phyloP scores from a whole-genome alignment of 2,113 vertebrate species.

The Fregetta grallaria region DNA sequence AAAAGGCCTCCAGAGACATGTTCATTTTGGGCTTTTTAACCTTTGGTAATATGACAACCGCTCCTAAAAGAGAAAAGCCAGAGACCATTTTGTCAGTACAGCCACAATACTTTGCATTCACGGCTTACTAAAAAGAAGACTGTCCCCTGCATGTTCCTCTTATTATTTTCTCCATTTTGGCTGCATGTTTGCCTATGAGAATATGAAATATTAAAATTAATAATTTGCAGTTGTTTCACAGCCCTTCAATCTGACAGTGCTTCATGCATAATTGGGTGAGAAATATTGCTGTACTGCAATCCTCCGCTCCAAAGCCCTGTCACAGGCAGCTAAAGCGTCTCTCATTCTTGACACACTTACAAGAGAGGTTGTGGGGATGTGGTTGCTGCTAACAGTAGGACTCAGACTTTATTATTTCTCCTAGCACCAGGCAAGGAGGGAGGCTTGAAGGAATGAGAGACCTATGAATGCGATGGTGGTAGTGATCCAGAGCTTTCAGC shows the following conservation, averaged over 20 bases:
- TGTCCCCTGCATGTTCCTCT: background rate
- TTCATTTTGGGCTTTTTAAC: background rate
- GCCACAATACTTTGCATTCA: background rate
- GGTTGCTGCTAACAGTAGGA: background rate
- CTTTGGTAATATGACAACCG: background rate
- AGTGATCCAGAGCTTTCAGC: background rate
- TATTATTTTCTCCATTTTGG: background rate
- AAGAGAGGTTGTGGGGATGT: background rate
- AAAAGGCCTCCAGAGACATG: background rate
- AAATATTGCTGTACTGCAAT: background rate
- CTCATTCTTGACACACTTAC: background rate
- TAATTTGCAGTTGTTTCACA: background rate
- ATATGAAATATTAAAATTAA: background rate
- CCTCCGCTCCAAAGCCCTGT: background rate
- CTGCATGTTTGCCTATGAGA: background rate
- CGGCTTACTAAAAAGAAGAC: background rate
- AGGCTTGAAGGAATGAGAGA: background rate
- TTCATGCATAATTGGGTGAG: background rate
- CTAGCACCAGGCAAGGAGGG: background rate
- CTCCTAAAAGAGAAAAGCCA: conserved; percentile 8
- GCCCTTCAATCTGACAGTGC: background rate
- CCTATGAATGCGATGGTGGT: background rate
- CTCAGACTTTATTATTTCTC: background rate
- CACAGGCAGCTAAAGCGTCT: background rate
- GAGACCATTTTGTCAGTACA: background rate